These are phyloP conservation scores for Leptestheria dahalacensis DNA, from an alignment of 1,140 invertebrate genomes.

Conservation along the genomic window DNA sequence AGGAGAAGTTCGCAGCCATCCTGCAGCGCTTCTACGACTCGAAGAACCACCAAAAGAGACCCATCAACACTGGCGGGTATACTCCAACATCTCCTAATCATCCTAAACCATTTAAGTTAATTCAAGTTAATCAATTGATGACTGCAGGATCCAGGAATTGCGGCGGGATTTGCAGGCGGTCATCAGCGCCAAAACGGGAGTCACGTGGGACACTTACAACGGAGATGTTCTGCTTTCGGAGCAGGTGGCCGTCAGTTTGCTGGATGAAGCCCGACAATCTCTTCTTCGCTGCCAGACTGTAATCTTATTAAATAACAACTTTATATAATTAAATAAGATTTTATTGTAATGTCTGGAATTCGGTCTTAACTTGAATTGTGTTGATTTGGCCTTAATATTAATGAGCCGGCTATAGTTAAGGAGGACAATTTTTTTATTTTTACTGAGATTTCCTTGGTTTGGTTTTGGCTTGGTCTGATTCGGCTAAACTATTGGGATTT, in stretches of 20 bases:
- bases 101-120: not conserved
- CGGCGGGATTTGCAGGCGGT: constrained; percentile 84
- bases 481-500: no score
- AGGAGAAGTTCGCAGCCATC: constrained; percentile 52
- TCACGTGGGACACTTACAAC: constrained; percentile 90
- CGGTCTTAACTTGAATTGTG: no score
- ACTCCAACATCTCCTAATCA: constrained; percentile 9
- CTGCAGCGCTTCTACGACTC: constrained; percentile 79
- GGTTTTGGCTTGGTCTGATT: no score
- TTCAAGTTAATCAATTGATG: not conserved
- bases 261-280: constrained; percentile 82
- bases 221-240: constrained; percentile 95
- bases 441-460: no score
- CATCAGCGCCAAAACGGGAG: constrained; percentile 75
- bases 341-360: no score
- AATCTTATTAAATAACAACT: constrained; percentile 24
- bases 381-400: no score
- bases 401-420: no score
- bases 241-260: constrained; percentile 80
- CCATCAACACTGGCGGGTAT: constrained; percentile 50
- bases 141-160: constrained; percentile 70
- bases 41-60: constrained; percentile 89
- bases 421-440: no score
- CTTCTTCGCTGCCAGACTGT: constrained; percentile 74
- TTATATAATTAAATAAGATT: no score